phyloP scores from a whole-genome alignment of 2,888 invertebrate genomes.

The Idaea dimidiata region DNA sequence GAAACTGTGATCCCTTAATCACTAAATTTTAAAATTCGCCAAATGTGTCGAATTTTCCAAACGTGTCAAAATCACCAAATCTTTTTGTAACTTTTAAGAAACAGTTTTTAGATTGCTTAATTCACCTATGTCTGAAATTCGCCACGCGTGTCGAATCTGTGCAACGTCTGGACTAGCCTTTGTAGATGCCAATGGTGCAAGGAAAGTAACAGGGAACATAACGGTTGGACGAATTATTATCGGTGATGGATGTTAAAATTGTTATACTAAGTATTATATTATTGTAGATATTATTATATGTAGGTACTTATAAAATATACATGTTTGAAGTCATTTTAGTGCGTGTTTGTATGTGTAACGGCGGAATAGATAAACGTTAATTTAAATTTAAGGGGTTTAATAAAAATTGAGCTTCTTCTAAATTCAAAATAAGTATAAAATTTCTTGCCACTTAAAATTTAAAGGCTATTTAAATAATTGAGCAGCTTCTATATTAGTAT shows the following conservation, averaged over 20 bases:
- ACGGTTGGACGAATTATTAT: not conserved
- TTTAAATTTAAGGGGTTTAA: no score
- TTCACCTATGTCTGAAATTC: not conserved
- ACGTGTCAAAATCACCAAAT: no score
- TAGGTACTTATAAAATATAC: no score
- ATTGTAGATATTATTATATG: not conserved
- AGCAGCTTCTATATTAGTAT: no score
- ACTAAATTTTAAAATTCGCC: not conserved
- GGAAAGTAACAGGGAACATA: not conserved
- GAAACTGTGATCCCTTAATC: not conserved
- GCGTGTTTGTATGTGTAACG: no score
- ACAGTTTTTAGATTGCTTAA: not conserved
- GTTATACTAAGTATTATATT: not conserved
- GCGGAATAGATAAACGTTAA: no score
- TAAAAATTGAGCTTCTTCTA: no score
- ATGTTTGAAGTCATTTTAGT: no score
- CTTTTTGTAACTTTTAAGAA: not conserved
- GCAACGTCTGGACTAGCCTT: slow-evolving; percentile 1
- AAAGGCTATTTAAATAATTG: no score
- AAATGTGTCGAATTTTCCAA: not conserved
- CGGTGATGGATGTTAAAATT: not conserved
- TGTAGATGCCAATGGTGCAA: slow-evolving; percentile 19
- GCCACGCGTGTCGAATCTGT: not conserved
- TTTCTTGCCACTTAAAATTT: no score
- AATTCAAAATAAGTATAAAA: no score